Percentiles rank a stretch among this genome's conserved stretches.
phyloP scores from a whole-genome alignment of 2,888 invertebrate species.

The Pristionchus arcanus region DNA sequence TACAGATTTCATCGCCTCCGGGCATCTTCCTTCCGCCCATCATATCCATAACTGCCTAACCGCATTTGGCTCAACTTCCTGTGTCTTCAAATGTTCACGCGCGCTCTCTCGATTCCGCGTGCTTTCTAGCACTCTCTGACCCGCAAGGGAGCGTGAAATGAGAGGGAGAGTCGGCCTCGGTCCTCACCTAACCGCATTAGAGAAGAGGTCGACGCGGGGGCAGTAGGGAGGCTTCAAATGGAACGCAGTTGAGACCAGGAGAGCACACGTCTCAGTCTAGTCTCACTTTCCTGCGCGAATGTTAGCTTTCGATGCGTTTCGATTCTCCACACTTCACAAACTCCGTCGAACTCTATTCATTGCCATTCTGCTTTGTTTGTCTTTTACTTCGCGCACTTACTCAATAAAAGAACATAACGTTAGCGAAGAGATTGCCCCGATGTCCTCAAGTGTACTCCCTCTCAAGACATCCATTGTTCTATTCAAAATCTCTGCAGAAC shows the following conservation, averaged over 20 bases:
- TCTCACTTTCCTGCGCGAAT: no score
- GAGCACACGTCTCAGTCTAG: neutral
- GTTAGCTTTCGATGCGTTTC: no score
- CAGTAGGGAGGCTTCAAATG: neutral
- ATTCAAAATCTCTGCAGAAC: neutral
- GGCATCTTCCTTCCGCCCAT: neutral
- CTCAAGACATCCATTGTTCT: neutral
- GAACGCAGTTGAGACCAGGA: neutral
- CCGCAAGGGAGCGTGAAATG: neutral
- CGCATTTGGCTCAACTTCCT: slow-evolving; percentile 4
- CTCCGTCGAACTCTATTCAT: no score
- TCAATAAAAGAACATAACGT: no score
- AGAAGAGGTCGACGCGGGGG: neutral
- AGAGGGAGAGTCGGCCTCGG: neutral
- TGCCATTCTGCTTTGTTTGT: no score
- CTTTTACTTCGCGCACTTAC: no score
- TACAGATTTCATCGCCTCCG: slow-evolving; percentile 1
- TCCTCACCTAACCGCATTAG: neutral
- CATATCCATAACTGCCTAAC: slow-evolving; percentile 10
- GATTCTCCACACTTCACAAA: no score
- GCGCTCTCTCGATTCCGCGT: neutral
- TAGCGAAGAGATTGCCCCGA: no score
- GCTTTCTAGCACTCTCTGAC: neutral
- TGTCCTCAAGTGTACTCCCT: neutral
- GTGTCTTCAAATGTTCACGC: neutral